Evolutionary conservation across 2,888 invertebrate genomes (phyloP), one percentile per base, ranked within the genome.

Genomic region (Troides aeacus): DNA sequence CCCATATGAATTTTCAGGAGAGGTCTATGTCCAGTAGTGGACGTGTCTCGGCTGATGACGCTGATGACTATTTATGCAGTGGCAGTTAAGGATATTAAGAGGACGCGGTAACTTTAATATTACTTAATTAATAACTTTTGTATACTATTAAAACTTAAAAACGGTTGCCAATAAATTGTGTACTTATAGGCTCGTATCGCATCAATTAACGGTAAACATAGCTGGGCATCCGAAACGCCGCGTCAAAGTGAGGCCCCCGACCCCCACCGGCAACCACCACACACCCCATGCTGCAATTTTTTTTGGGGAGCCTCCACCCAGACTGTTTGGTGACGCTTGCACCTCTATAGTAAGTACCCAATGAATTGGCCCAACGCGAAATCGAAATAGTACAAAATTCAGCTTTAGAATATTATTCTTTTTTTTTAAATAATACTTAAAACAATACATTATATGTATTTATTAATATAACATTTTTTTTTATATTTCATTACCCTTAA

Each of bases 251-350:
- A 90, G 87, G 76, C 76, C 77, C 74, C 70, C 68, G 65, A 71
- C 72, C 73, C 74, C 72, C 72, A 10, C 39, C 39, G 39, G 39
- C 39, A 8, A 10, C 39, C 53, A 53, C 77, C 78, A 42, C 69
- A 60, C 21, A n/a, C 77, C 77, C 78, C 75, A 76, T 78, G 84
- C 82, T 85, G 86, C 88, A 87, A 86, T 86, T 90, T 91, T 88
- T 90, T 91, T 88, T 81, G 79, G 84, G 85, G 85, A 84, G 82
- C 70, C 74, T 78, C 81, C 87, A 82, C 81, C 79, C 85, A 84
- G 86, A 83, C 88, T 84, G 88, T 87, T 85, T 87, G 90, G 90
- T 91, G 92, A 89, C 90, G 89, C 82, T 87, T 89, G 91, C 90
- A 90, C 84, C 85, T 83, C 80, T 84, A 67, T 81, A 78, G 72